Evolutionary conservation across 2,888 invertebrate genomes (phyloP).

Genomic region (Dichetophora obliterata): DNA sequence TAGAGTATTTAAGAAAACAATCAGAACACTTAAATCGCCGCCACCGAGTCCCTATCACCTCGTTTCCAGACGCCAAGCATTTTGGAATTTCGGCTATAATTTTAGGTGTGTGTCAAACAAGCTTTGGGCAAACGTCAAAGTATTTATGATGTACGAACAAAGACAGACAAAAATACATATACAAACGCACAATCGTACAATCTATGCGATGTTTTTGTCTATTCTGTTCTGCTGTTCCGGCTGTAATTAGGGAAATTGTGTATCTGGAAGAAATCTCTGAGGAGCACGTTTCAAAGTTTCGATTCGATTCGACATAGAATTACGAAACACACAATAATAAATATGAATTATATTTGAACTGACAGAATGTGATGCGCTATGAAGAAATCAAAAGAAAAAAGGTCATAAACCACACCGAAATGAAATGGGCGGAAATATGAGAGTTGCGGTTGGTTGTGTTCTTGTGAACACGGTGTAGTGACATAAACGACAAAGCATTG

Average conservation of each 20-base stretch:
- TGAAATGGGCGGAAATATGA: too few relatives aligned
- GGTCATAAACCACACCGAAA: too few relatives aligned
- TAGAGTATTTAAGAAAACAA: background rate
- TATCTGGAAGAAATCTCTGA: background rate
- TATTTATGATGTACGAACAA: slow-evolving; percentile 18
- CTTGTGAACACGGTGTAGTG: too few relatives aligned
- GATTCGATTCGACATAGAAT: background rate
- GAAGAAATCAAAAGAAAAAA: too few relatives aligned
- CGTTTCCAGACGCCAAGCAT: background rate
- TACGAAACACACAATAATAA: background rate
- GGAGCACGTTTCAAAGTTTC: slow-evolving; percentile 23
- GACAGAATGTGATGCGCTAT: too few relatives aligned
- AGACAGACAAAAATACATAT: background rate
- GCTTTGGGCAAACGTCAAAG: slow-evolving; percentile 15
- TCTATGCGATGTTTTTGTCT: too few relatives aligned
- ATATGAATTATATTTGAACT: too few relatives aligned
- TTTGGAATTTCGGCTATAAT: background rate
- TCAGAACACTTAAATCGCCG: background rate
- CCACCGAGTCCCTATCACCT: background rate
- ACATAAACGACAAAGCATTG: too few relatives aligned
- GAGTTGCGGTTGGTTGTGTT: too few relatives aligned
- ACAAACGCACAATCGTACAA: background rate
- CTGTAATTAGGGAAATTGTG: slow-evolving; percentile 21
- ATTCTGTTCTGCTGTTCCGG: background rate
- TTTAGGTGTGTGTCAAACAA: slow-evolving; percentile 9